phyloP scores from a whole-genome alignment of 2,888 invertebrate species.

The Xanthostigma xanthostigma region DNA sequence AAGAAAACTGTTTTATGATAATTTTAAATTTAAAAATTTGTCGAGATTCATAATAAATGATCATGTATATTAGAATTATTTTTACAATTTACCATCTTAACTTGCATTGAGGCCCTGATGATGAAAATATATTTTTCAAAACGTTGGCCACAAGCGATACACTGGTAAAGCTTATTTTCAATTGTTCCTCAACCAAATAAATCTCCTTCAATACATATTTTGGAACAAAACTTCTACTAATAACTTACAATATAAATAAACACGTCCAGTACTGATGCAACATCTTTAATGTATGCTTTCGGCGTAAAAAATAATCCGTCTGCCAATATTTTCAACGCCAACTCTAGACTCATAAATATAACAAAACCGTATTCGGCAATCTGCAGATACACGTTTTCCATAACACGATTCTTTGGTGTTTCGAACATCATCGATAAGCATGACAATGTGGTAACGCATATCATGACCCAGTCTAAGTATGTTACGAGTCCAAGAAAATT shows the following conservation, averaged over 20 bases:
- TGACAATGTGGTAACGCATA: slow-evolving; percentile 90
- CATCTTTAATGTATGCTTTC: slow-evolving; percentile 95
- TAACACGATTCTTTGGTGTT: slow-evolving; percentile 83
- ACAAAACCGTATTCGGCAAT: slow-evolving; percentile 97
- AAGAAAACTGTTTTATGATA: no score
- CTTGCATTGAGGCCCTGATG: no score
- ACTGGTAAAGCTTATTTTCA: no score
- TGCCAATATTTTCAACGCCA: slow-evolving; percentile 88
- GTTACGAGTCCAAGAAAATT: slow-evolving; percentile 95
- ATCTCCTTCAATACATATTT: no score
- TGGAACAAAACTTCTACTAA: no score
- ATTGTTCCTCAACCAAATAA: no score
- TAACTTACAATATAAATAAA: slow-evolving; percentile 85
- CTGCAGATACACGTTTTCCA: slow-evolving; percentile 86
- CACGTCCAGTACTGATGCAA: slow-evolving; percentile 90
- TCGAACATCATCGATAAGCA: slow-evolving; percentile 99
- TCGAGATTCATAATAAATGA: no score
- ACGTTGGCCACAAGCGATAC: no score
- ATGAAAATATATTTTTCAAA: no score
- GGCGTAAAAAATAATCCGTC: slow-evolving; percentile 98
- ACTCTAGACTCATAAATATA: slow-evolving; percentile 92
- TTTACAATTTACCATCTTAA: no score
- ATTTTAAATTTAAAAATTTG: no score
- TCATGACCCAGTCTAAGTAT: slow-evolving; percentile 99
- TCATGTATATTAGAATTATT: no score